Conservation (phyloP, 2,797 vertebrate genomes). For the Cichlasoma orientale region DNA sequence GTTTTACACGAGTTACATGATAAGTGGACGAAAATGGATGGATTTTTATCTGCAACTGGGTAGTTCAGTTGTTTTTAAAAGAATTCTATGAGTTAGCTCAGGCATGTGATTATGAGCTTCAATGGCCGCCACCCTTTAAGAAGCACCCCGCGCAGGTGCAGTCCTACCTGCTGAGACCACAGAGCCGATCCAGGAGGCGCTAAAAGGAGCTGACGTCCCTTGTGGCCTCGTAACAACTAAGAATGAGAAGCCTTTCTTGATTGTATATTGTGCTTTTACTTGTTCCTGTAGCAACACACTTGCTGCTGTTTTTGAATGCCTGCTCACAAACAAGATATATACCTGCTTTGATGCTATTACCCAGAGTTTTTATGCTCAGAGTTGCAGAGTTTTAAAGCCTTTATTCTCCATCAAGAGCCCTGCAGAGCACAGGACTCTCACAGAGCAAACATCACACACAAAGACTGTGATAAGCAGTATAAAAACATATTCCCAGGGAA, state of each 20-base stretch:
- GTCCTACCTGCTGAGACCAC: background rate
- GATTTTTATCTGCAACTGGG: background rate
- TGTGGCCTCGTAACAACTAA: background rate
- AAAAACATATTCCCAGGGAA: background rate
- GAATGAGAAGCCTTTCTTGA: background rate
- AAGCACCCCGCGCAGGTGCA: background rate
- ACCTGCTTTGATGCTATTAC: conserved; percentile 10
- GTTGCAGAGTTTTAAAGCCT: background rate
- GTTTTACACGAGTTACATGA: background rate
- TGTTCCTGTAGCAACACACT: background rate
- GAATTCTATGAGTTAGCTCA: background rate
- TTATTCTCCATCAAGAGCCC: conserved; percentile 26
- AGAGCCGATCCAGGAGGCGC: conserved; percentile 1
- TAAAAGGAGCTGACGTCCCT: background rate
- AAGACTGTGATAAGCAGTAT: conserved; percentile 3
- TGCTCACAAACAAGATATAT: conserved; percentile 10
- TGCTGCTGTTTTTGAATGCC: background rate
- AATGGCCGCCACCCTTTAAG: background rate
- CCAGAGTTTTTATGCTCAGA: background rate
- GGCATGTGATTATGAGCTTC: background rate
- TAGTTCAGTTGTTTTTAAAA: background rate
- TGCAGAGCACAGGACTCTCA: conserved; percentile 17
- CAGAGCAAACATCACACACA: conserved; percentile 30
- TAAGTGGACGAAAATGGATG: no score
- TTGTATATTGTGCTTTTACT: background rate